These are phyloP conservation scores for Bombus waltoni DNA, from an alignment of 1,140 invertebrate genomes.

Conservation along the genomic window DNA sequence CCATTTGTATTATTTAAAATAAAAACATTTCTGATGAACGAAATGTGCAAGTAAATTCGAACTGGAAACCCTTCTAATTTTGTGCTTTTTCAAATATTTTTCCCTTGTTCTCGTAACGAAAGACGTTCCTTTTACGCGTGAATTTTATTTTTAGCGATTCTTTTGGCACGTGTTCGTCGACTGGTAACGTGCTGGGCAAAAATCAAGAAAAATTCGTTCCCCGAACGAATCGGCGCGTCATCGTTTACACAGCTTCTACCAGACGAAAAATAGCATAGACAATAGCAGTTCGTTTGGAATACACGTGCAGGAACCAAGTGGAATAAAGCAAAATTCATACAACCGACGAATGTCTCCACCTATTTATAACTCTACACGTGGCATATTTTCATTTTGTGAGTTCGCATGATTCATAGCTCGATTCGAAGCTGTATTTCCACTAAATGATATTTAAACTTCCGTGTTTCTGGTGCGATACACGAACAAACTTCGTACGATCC, in stretches of 20 bases:
- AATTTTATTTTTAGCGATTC: conserved; percentile 21
- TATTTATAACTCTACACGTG: no score
- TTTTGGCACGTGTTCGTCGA: background rate
- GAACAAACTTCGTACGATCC: no score
- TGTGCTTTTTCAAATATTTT: background rate
- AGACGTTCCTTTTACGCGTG: background rate
- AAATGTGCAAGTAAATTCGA: background rate
- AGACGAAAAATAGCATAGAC: background rate
- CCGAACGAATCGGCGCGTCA: background rate
- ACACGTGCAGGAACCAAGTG: background rate
- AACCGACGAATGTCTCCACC: background rate
- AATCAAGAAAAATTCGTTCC: conserved; percentile 5
- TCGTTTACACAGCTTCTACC: background rate
- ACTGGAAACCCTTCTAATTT: background rate
- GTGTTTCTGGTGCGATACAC: no score
- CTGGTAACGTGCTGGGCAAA: background rate
- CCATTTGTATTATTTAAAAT: background rate
- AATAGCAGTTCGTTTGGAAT: background rate
- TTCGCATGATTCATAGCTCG: no score
- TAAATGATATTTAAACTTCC: no score
- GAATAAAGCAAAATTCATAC: background rate
- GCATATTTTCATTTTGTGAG: no score
- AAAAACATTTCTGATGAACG: background rate
- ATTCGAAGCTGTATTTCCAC: no score
- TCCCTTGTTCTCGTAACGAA: background rate